Base-by-base conservation (phyloP, 1,140 invertebrate genomes). In the Penaeus vannamei region DNA sequence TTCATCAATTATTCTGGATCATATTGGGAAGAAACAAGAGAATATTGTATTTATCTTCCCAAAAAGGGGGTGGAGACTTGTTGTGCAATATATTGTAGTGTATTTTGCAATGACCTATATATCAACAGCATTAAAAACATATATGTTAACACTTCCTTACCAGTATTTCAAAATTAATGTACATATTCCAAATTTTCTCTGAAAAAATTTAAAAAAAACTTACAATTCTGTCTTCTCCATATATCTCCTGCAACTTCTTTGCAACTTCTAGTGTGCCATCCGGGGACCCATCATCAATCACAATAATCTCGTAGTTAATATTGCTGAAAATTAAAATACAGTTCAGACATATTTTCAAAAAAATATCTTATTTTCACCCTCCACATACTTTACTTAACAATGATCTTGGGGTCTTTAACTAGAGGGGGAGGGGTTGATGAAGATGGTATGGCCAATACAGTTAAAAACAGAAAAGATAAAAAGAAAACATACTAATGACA, bases 221-320 rank as follows among this genome's bases (percentile, higher is more conserved):
- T 88, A 91, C 94, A 92, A 99, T 99, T 95, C 96, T 98, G 87
- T 97, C 95, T 66, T 96, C 94, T 1, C 98, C 98, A 94, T 99
- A 99, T 64, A 99, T 95, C 79, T 96, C 95, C 93, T 99, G 96
- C 26, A 99, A 93, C 92, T 98, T 95, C 93, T 98, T 96, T 0
- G 98, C 99, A 60, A 98, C 97, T 86, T 99, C 97, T 86, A 97
- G 93, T 10, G 99, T 99, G 32, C 98, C 98, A 94, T 99, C 99
- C 59, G 99, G 99, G 93, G 98, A 99, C 84, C 97, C 98, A 95
- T 99, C 99, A 93, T 99, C 99, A 92, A 99, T 99, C 62, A 99
- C 94, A 92, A 99, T 99, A 29, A 99, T 96, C 94, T 99, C 98
- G 94, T 96, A 99, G 89, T 96, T 94, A 69, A 72, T 60, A 23